A percentile compares a stretch with the other conserved stretches of the same genome.
Evolutionary conservation across 2,113 vertebrate species (phyloP).

Genomic region (Albula glossodonta): DNA sequence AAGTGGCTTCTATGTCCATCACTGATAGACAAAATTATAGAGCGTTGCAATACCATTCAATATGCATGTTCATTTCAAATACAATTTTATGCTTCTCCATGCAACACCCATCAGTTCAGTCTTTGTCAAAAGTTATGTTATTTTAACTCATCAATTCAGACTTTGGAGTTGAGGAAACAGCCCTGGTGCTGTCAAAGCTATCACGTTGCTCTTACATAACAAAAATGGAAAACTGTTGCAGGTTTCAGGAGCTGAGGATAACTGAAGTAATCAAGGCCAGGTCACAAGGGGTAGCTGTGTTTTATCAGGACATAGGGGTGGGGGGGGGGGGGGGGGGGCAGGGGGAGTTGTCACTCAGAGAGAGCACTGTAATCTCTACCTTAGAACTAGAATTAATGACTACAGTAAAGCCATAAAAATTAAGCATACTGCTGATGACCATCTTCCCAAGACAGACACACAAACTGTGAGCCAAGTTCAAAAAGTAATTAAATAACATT

Average conservation of each 20-base stretch:
- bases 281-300: conserved; percentile 4
- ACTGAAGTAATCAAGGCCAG: not conserved
- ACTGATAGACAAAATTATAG: too few relatives aligned
- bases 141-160: not conserved
- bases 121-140: not conserved
- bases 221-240: not conserved
- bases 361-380: not conserved
- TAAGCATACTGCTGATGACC: not conserved
- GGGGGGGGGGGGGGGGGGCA: not conserved
- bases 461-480: not conserved
- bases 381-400: conserved; percentile 11
- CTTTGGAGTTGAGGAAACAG: not conserved
- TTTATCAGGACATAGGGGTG: not conserved
- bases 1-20: too few relatives aligned
- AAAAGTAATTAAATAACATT: not conserved
- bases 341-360: not conserved
- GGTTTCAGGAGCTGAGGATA: not conserved
- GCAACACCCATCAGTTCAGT: not conserved
- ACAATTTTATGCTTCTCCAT: not conserved
- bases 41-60: not conserved
- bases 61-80: not conserved
- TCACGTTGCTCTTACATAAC: not conserved
- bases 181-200: not conserved
- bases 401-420: conserved; percentile 15
- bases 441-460: not conserved